Evolutionary conservation across 1,140 invertebrate species (phyloP).

Genomic region (Wasmannia auropunctata): DNA sequence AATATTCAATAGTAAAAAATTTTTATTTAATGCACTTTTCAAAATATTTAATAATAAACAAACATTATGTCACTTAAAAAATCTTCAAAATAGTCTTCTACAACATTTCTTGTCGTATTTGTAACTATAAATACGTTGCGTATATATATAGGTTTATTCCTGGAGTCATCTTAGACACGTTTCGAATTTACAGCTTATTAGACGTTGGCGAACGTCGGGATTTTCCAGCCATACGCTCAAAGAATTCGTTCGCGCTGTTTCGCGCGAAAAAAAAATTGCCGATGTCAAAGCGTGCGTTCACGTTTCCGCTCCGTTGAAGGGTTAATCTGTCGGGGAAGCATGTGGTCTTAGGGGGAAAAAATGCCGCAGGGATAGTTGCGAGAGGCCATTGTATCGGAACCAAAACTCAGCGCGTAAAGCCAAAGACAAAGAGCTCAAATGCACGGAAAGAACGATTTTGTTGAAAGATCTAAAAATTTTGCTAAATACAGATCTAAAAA

Average conservation of each 20-base stretch:
- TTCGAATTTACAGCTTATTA: conserved; percentile 41
- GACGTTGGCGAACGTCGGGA: neutral
- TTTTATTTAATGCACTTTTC: too few relatives aligned
- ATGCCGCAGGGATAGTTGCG: neutral
- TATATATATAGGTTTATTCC: neutral
- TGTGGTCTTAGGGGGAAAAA: neutral
- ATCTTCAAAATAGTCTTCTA: neutral
- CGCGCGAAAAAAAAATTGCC: conserved; percentile 25
- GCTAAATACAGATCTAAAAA: too few relatives aligned
- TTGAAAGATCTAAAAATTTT: too few relatives aligned
- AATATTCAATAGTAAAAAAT: too few relatives aligned
- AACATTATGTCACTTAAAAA: neutral
- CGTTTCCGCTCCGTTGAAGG: conserved; percentile 28
- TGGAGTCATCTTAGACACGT: neutral
- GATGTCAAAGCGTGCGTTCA: conserved; percentile 26
- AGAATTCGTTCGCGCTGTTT: conserved; percentile 39
- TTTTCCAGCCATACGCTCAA: conserved; percentile 38
- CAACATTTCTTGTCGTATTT: neutral
- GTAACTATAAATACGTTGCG: neutral
- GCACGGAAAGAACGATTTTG: too few relatives aligned
- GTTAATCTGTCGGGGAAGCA: conserved; percentile 23
- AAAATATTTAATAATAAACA: neutral
- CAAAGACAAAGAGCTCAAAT: conserved; percentile 3
- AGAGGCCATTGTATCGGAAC: conserved; percentile 14
- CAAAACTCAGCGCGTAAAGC: conserved; percentile 22